These are phyloP conservation scores for Sphaeridia pumilis DNA, from an alignment of 2,888 invertebrate genomes.

Conservation along the genomic window DNA sequence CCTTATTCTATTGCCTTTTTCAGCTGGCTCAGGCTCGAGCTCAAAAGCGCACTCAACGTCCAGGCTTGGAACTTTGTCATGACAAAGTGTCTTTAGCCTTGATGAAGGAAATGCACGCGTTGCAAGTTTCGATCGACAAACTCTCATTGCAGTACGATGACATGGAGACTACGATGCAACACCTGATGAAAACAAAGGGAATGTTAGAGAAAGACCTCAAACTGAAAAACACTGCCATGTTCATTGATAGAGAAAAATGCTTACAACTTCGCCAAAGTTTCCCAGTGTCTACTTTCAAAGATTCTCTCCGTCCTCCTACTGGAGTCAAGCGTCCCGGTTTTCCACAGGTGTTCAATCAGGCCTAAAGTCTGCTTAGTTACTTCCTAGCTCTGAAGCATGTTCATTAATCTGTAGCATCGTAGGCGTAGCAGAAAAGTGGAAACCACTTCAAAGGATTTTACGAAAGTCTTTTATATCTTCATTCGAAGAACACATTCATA, in stretches of 20 bases:
- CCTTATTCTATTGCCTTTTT: too few relatives aligned
- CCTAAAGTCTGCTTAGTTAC: not conserved
- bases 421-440: not conserved
- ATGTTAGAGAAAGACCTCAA: slow-evolving; percentile 30
- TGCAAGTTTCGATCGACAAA: slow-evolving; percentile 26
- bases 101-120: slow-evolving; percentile 26
- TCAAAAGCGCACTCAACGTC: slow-evolving; percentile 31
- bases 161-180: slow-evolving; percentile 28
- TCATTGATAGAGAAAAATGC: slow-evolving; percentile 33
- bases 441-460: not conserved
- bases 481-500: too few relatives aligned
- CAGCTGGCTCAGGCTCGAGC: slow-evolving; percentile 30
- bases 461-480: too few relatives aligned
- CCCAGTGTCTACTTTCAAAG: slow-evolving; percentile 29
- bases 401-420: too few relatives aligned
- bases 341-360: not conserved
- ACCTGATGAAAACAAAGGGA: slow-evolving; percentile 30
- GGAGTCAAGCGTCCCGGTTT: not conserved
- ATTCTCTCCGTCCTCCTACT: not conserved
- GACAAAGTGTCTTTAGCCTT: slow-evolving; percentile 32
- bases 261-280: slow-evolving; percentile 25
- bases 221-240: slow-evolving; percentile 28
- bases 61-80: slow-evolving; percentile 33
- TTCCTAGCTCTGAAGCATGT: too few relatives aligned
- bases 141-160: slow-evolving; percentile 22